Percentiles rank a stretch among this genome's conserved stretches.
These are phyloP conservation scores for Morpho achilles DNA, from an alignment of 2,888 invertebrate species.

Conservation along the genomic window DNA sequence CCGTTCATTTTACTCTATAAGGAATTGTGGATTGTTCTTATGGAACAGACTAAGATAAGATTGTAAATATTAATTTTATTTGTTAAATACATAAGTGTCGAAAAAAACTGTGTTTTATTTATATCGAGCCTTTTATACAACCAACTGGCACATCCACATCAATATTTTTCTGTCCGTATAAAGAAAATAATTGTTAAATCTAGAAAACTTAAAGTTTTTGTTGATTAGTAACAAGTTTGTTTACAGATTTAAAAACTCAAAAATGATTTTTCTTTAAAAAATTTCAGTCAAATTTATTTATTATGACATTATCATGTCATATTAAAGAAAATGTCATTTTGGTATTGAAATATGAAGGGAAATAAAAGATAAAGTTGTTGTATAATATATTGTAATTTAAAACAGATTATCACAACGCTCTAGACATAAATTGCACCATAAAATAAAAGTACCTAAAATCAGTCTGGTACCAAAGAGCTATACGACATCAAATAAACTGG, in stretches of 20 bases:
- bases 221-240: background rate
- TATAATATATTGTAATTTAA: constrained; percentile 75
- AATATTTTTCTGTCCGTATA: too few relatives aligned
- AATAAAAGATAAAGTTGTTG: constrained; percentile 40
- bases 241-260: too few relatives aligned
- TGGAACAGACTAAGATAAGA: constrained; percentile 38
- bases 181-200: too few relatives aligned
- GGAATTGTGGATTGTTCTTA: constrained; percentile 14
- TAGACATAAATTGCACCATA: constrained; percentile 79
- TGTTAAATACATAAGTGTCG: constrained; percentile 52
- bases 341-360: constrained; percentile 10
- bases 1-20: constrained; percentile 3
- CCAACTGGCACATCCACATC: too few relatives aligned
- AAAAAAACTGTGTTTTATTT: constrained; percentile 33
- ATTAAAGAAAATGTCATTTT: too few relatives aligned
- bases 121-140: too few relatives aligned
- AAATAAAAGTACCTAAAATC: constrained; percentile 79
- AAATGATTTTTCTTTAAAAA: too few relatives aligned
- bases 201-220: background rate
- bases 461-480: constrained; percentile 77
- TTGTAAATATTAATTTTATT: constrained; percentile 66
- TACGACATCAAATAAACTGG: constrained; percentile 66
- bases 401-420: constrained; percentile 79
- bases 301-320: too few relatives aligned
- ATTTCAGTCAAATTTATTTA: too few relatives aligned